Evolutionary conservation across 2,113 vertebrate species (phyloP).

Genomic region (Sisor rabdophorus): DNA sequence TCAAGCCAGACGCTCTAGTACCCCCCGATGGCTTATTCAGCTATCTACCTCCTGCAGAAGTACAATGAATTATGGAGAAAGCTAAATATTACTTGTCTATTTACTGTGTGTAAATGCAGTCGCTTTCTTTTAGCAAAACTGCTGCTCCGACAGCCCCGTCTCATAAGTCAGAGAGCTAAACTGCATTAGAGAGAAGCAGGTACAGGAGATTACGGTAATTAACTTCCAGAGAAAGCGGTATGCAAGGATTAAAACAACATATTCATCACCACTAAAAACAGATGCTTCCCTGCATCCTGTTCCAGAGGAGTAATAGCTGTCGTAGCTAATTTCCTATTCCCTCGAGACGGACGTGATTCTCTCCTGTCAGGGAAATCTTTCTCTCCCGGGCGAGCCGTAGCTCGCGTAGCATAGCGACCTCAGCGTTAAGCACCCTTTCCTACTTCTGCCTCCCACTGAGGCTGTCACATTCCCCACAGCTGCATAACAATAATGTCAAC

Average conservation of each 20-base stretch:
- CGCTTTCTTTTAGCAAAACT: conserved; percentile 10
- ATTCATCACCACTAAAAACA: conserved; percentile 53
- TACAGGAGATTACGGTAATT: conserved; percentile 52
- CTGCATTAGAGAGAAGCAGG: conserved; percentile 49
- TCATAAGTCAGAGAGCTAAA: conserved; percentile 48
- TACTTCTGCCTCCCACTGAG: conserved; percentile 38
- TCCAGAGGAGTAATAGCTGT: conserved; percentile 51
- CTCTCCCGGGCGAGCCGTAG: conserved; percentile 40
- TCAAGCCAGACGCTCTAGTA: neutral
- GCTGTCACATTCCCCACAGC: conserved; percentile 40
- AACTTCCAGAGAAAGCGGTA: conserved; percentile 42
- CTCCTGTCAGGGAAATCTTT: conserved; percentile 53
- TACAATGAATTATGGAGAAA: neutral
- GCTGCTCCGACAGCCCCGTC: conserved; percentile 26
- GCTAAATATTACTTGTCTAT: conserved; percentile 12
- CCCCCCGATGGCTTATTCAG: neutral
- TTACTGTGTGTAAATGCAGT: neutral
- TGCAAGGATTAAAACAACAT: conserved; percentile 52
- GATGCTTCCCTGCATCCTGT: conserved; percentile 46
- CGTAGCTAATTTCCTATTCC: conserved; percentile 56
- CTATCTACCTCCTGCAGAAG: neutral
- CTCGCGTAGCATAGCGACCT: conserved; percentile 33
- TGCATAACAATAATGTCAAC: conserved; percentile 44
- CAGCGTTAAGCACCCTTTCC: conserved; percentile 28
- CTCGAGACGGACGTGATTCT: conserved; percentile 45